phyloP scores from a whole-genome alignment of 2,888 invertebrate genomes.

The Agrotis clavis region DNA sequence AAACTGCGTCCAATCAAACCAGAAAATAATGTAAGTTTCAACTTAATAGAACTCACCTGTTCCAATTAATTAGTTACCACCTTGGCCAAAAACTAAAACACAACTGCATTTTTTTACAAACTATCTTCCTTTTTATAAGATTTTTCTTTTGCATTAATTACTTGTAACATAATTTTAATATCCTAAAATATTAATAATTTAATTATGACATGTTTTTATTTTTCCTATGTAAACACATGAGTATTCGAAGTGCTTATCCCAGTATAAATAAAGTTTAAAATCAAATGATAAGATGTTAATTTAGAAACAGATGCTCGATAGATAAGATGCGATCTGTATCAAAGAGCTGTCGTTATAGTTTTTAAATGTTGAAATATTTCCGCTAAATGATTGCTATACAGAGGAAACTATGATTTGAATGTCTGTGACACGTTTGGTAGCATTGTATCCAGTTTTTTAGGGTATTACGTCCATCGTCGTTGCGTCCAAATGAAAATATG shows the following conservation, averaged over 20 bases:
- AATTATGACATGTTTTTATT: constrained; percentile 33
- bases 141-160: constrained; percentile 15
- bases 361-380: constrained; percentile 60
- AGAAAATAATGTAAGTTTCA: background rate
- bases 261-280: constrained; percentile 23
- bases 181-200: constrained; percentile 32
- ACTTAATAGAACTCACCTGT: constrained; percentile 23
- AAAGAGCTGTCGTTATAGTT: constrained; percentile 43
- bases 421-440: background rate
- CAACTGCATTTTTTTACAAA: constrained; percentile 32
- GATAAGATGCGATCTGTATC: constrained; percentile 62
- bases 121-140: constrained; percentile 52
- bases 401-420: too few relatives aligned
- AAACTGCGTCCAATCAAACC: too few relatives aligned
- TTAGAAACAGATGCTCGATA: constrained; percentile 47
- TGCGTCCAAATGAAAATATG: too few relatives aligned
- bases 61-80: constrained; percentile 5
- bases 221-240: background rate
- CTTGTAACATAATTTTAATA: constrained; percentile 25
- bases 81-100: background rate
- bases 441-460: background rate
- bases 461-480: background rate
- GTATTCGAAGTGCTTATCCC: constrained; percentile 8
- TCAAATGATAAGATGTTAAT: constrained; percentile 15
- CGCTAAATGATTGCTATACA: constrained; percentile 56